Base-by-base conservation (phyloP, 2,888 invertebrate species). In the Himalopsyche japonica region DNA sequence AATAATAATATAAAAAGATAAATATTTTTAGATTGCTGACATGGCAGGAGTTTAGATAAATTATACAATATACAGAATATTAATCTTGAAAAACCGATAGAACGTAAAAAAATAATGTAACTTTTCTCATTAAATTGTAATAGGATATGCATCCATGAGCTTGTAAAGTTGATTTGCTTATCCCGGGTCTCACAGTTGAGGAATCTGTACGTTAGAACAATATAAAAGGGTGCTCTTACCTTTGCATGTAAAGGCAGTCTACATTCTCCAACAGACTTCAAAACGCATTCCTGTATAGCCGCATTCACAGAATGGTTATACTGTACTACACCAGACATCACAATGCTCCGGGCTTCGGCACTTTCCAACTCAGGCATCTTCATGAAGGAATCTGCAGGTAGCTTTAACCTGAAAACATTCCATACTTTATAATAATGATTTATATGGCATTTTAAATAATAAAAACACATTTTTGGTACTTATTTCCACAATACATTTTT, bases 211-310 rank as follows among this genome's bases (percentile, higher is more conserved):
- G n/a, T n/a, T n/a, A n/a, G n/a, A n/a, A n/a, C n/a, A n/a, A n/a
- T n/a, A n/a, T n/a, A n/a, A n/a, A n/a, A n/a, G n/a, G n/a, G n/a
- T n/a, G n/a, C 12, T 81, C 70, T 43, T 89, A 94, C 95, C 93
- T 95, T 95, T 87, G 95, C 94, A 88, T 95, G 95, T n/a, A 95
- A 91, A 5, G 95, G 95, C 84, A 95, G 89, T 20, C 94, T 95
- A 88, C 94, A 95, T 87, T 94, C 93, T 87, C 94, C 93, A 6
- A 95, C 93, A 27, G 94, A 94, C 86, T 91, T 91, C 81, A 92
- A 89, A 76, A 93, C 92, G 87, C 91, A 91, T 88, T 93, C 93
- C 89, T 93, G 92, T 30, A 94, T 93, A 49, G 93, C 94, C 4
- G 94, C 94, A 85, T 93, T 93, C 6, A 94, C 93, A 81, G 94